Conservation (phyloP, 2,888 invertebrate species). For the Dynastes maya region DNA sequence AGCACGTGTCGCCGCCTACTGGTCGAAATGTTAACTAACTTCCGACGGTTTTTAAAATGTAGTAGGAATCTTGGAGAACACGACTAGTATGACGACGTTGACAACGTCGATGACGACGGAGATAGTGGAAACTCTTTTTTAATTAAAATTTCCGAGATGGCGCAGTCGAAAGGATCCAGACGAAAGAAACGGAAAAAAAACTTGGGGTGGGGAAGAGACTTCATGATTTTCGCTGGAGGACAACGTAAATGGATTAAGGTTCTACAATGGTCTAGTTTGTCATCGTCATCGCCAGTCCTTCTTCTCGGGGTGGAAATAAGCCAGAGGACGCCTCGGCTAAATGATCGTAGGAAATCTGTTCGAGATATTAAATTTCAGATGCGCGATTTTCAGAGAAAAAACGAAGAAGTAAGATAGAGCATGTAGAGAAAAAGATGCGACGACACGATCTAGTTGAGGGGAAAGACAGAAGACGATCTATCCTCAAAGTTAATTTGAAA, state of each 20-base stretch:
- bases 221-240: conserved; percentile 4
- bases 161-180: background rate
- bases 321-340: conserved; percentile 10
- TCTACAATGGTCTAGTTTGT: conserved; percentile 25
- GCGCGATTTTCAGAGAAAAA: conserved; percentile 22
- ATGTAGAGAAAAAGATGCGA: background rate
- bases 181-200: conserved; percentile 6
- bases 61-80: background rate
- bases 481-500: conserved; percentile 21
- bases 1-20: background rate
- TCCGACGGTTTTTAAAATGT: conserved; percentile 11
- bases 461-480: conserved; percentile 7
- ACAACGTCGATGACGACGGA: background rate
- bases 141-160: conserved; percentile 36
- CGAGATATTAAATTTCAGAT: conserved; percentile 36
- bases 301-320: background rate
- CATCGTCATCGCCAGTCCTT: conserved; percentile 19
- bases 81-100: conserved; percentile 1
- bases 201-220: background rate
- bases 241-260: conserved; percentile 30
- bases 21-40: conserved; percentile 12
- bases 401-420: background rate
- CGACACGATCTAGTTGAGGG: background rate
- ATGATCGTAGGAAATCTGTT: conserved; percentile 30
- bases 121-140: background rate